These are phyloP conservation scores for Saxidomus purpurata DNA, from an alignment of 1,140 invertebrate species.

Conservation along the genomic window DNA sequence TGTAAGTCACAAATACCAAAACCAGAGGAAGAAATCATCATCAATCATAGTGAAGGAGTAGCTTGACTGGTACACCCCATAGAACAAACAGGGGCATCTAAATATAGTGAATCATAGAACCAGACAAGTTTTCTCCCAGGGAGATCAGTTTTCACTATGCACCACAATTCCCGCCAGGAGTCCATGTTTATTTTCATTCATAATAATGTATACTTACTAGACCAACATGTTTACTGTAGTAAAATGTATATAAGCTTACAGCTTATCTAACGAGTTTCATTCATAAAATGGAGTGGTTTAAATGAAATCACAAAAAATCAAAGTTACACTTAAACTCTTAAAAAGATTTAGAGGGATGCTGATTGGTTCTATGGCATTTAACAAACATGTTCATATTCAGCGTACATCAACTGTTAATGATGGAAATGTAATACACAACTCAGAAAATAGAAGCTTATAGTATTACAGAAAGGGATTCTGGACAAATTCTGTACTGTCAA, in stretches of 20 bases:
- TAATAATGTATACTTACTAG: neutral
- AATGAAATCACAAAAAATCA: neutral
- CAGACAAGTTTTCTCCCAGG: conserved; percentile 8
- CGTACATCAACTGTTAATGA: too few species aligned
- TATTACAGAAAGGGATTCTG: too few species aligned
- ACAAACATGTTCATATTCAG: too few species aligned
- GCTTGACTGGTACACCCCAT: neutral
- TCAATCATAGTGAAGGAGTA: conserved; percentile 1
- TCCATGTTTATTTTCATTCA: conserved; percentile 20
- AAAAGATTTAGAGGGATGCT: too few species aligned
- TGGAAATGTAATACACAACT: too few species aligned
- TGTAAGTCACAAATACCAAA: neutral
- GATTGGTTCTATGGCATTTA: too few species aligned
- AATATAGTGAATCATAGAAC: conserved; percentile 1
- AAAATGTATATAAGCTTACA: neutral
- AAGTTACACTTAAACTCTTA: too few species aligned
- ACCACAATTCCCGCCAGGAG: neutral
- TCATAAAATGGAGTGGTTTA: neutral
- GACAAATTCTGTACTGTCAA: too few species aligned
- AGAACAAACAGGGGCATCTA: conserved; percentile 3
- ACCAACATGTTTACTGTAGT: neutral
- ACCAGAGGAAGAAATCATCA: neutral
- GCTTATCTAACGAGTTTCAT: neutral
- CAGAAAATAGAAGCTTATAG: too few species aligned
- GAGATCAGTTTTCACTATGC: conserved; percentile 9